Evolutionary conservation across 2,113 vertebrate genomes (phyloP).

Genomic region (Pseudopodoces humilis): DNA sequence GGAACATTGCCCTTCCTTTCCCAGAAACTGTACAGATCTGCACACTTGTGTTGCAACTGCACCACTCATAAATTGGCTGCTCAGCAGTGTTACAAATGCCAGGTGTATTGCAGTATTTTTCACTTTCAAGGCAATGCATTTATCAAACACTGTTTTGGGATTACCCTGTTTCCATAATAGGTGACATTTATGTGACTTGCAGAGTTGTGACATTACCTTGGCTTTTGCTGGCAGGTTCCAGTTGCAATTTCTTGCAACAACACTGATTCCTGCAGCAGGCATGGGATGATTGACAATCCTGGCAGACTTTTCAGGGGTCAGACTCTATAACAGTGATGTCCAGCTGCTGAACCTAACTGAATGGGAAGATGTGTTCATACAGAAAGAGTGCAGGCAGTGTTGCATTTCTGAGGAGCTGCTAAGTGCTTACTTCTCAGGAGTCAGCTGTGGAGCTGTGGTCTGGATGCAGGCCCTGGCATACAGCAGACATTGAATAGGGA

Average conservation of each 20-base stretch:
- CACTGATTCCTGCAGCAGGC: accelerated
- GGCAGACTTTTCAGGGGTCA: background rate
- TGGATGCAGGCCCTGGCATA: background rate
- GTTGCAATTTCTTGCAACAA: background rate
- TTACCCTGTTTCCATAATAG: background rate
- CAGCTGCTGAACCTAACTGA: background rate
- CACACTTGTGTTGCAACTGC: background rate
- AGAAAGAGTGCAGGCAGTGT: background rate
- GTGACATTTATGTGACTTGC: background rate
- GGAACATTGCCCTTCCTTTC: background rate
- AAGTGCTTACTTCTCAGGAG: background rate
- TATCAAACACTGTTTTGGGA: background rate
- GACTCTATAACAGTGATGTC: background rate
- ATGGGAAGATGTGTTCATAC: background rate
- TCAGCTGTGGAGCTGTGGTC: background rate
- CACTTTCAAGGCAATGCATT: background rate
- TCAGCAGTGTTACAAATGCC: background rate
- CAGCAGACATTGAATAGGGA: background rate
- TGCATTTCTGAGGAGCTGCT: background rate
- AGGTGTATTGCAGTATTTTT: background rate
- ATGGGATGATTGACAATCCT: background rate
- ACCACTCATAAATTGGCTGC: background rate
- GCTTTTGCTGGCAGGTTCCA: background rate
- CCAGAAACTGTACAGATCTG: background rate
- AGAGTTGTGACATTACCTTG: background rate